Conservation (phyloP, 2,797 vertebrate species). For the Nannoperca obscura region DNA sequence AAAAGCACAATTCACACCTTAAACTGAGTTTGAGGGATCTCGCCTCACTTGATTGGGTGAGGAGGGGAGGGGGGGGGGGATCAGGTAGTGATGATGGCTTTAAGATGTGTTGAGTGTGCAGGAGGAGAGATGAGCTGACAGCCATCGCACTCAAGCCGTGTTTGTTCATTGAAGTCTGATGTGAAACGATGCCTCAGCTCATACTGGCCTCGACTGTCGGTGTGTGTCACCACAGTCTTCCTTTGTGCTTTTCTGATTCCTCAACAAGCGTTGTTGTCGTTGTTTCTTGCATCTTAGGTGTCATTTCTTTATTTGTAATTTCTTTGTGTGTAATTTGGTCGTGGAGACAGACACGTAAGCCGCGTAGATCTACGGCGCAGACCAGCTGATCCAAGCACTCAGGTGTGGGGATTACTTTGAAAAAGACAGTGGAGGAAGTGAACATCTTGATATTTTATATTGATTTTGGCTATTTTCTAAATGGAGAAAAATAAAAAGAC, state of each 20-base stretch:
- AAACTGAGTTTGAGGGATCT: neutral
- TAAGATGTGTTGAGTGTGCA: slow-evolving; percentile 13
- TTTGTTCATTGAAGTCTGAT: slow-evolving; percentile 38
- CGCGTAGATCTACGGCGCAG: neutral
- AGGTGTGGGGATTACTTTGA: neutral
- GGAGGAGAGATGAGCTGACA: slow-evolving; percentile 27
- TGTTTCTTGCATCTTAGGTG: neutral
- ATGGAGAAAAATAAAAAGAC: neutral
- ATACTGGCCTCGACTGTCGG: neutral
- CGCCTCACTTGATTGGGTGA: too few species aligned
- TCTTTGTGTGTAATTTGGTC: too few species aligned
- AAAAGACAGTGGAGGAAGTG: neutral
- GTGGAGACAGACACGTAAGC: neutral
- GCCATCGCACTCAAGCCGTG: slow-evolving; percentile 22
- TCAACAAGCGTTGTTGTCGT: neutral
- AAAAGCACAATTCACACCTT: neutral
- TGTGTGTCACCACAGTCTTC: slow-evolving; percentile 2
- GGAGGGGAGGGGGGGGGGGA: neutral
- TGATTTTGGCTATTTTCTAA: neutral
- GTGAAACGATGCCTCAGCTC: slow-evolving; percentile 17
- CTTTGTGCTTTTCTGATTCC: neutral
- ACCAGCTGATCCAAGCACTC: neutral
- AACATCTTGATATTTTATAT: neutral
- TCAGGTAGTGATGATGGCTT: slow-evolving; percentile 11
- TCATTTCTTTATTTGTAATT: too few species aligned